Evolutionary conservation across 37 sponge, comb jelly and placozoan genomes (phyloP), one percentile per base, ranked within the genome.

Genomic region (Oscarella lobularis): DNA sequence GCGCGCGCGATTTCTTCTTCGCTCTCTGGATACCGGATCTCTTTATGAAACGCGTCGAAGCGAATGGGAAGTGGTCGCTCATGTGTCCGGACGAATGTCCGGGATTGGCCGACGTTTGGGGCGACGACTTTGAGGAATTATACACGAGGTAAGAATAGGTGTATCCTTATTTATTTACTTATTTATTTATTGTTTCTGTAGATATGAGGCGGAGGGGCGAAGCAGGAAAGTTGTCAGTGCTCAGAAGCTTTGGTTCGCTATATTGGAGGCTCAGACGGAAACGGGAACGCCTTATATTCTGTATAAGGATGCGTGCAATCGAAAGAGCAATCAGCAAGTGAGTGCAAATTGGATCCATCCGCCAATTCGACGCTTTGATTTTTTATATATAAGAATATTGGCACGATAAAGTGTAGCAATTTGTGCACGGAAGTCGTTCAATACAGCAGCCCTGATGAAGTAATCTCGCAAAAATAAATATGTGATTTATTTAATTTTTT

Each of bases 231-330:
- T 38, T 5, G 80, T 98, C 30, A 82, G 83, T 65, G 99, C 99
- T 3, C 99, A 98, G 81, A 93, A 98, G 79, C 83, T 98, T 73
- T 98, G 99, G 99, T 98, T 98, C 83, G 99, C 99, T 5, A 88
- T 98, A 36, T 72, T 98, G 3, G 87, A 98, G 81, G 67, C 95
- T 14, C 99, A 98, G 83, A 86, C 81, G 6, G 99, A 98, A 78
- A 92, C 99, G 4, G 99, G 98, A 36, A 94, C 95, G 37, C 99
- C 99, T 30, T 98, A 98, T 73, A 98, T 98, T 94, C 73, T 98
- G 27, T 98, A 98, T 83, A 98, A 98, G 78, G 99, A 98, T 77
- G 77, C 83, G 48, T 90, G 95, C 77, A 98, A 98, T 71, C 70
- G 92, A 60, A 98, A 98, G 81, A 98, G 99, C 82, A 98, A 98